Evolutionary conservation across 2,113 vertebrate species (phyloP).

Genomic region (Nanorana parkeri): DNA sequence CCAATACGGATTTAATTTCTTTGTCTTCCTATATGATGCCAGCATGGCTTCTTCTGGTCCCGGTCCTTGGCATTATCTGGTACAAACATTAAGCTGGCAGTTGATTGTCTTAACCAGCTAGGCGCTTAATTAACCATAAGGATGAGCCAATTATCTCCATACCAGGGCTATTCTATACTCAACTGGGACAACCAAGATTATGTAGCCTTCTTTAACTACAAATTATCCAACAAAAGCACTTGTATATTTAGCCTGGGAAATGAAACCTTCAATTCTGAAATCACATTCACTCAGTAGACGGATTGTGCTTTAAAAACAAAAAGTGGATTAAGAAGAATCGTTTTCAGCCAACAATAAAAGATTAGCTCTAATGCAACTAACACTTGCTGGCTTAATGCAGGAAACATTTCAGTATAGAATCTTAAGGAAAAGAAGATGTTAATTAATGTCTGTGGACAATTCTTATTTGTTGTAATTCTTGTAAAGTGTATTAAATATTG

Average conservation of each 20-base stretch:
- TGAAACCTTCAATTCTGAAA: slow-evolving; percentile 40
- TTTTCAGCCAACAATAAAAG: slow-evolving; percentile 46
- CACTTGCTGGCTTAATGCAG: slow-evolving; percentile 14
- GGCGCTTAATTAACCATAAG: slow-evolving; percentile 25
- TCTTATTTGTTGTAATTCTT: slow-evolving; percentile 16
- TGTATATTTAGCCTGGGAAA: slow-evolving; percentile 45
- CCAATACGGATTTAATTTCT: neutral
- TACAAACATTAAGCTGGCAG: slow-evolving; percentile 3
- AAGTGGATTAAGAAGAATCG: slow-evolving; percentile 38
- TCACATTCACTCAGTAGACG: slow-evolving; percentile 33
- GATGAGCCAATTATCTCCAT: slow-evolving; percentile 58
- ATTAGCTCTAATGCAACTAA: slow-evolving; percentile 36
- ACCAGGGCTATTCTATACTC: neutral
- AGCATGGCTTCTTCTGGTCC: neutral
- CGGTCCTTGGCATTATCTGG: slow-evolving; percentile 19
- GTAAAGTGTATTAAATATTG: neutral
- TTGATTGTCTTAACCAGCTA: slow-evolving; percentile 39
- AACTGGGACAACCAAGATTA: slow-evolving; percentile 18
- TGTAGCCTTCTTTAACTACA: slow-evolving; percentile 32
- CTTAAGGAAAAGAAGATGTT: slow-evolving; percentile 23
- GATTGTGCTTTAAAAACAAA: slow-evolving; percentile 40
- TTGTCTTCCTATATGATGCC: neutral
- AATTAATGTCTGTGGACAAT: slow-evolving; percentile 3
- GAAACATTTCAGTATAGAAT: slow-evolving; percentile 11
- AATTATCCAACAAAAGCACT: slow-evolving; percentile 49